phyloP scores from a whole-genome alignment of 2,113 vertebrate genomes.

The Neodontobutis hainanensis region DNA sequence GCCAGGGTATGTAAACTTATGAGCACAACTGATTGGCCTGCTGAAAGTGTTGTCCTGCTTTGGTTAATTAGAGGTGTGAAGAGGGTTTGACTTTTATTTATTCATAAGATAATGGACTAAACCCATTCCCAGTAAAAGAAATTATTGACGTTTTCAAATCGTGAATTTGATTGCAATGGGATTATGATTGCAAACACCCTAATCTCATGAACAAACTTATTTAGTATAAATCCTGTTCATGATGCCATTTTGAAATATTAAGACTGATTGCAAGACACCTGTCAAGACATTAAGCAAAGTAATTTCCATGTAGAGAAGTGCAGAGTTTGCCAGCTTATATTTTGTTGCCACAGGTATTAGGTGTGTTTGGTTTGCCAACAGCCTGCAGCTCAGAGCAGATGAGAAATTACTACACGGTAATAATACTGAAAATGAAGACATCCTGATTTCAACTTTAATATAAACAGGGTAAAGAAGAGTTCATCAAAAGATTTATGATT shows the following conservation, averaged over 20 bases:
- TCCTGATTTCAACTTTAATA: background rate
- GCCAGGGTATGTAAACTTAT: too few species aligned
- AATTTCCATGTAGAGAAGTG: background rate
- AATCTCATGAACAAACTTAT: background rate
- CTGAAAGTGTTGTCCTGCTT: too few species aligned
- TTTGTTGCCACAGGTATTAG: background rate
- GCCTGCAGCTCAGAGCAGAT: background rate
- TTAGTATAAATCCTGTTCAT: background rate
- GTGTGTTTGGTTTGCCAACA: background rate
- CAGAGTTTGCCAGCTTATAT: background rate
- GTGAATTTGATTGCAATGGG: too few species aligned
- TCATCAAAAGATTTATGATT: background rate
- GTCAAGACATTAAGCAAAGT: conserved; percentile 2
- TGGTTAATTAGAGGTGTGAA: too few species aligned
- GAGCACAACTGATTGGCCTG: too few species aligned
- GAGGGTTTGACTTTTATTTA: too few species aligned
- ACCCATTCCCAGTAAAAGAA: too few species aligned
- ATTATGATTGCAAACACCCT: too few species aligned
- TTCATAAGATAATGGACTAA: too few species aligned
- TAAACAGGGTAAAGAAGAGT: background rate
- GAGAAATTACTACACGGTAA: background rate
- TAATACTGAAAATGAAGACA: background rate
- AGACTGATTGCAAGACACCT: background rate
- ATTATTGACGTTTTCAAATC: too few species aligned
- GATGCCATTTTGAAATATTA: conserved; percentile 1